Base-by-base conservation (phyloP, 2,888 invertebrate genomes). In the Apodemia duryi region DNA sequence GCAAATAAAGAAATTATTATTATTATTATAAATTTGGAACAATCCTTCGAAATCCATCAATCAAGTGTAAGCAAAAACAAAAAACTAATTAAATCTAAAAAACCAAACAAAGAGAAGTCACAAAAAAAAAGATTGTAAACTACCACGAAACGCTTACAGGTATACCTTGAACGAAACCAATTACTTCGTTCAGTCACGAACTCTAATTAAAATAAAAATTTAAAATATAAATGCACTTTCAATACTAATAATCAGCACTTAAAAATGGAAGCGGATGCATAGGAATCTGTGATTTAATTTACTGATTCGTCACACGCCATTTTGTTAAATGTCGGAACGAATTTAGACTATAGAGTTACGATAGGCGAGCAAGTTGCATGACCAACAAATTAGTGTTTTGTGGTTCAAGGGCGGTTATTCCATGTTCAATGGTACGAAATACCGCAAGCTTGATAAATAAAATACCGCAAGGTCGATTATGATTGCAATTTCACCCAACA, bases 271-370 rank as follows among this genome's bases (percentile, higher is more conserved):
- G 57, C 57, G 57, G 57, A 32, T 57, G 57, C 57, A 32, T 13
- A 57, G 54, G 54, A 54, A 54, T 67, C 66, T 66, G 69, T 70
- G 70, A 67, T 64, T 63, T 65, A 62, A 67, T 65, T 65, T 65
- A 68, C 61, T 63, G 63, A 72, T 72, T 72, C 52, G 70, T 65
- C 66, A 68, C 65, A 71, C 69, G 67, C 66, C 65, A 69, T 67
- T 54, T 28, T 63, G 51, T 43, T 51, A 68, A 69, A 66, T 65
- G 54, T 67, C 66, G 67, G 66, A 70, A 70, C 72, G 65, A 69
- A 72, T 72, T 66, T 64, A 66, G 67, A 68, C 54, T 54, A 54
- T 54, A 11, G 54, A 54, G 29, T 29, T 54, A 29, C 54, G 54
- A 54, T 54, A 54, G 54, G 54, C 54, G 54, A 54, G 29, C 54